A percentile compares a stretch with the other conserved stretches of the same genome.
Evolutionary conservation across 2,797 vertebrate species (phyloP).

Genomic region (Danionella dracula): DNA sequence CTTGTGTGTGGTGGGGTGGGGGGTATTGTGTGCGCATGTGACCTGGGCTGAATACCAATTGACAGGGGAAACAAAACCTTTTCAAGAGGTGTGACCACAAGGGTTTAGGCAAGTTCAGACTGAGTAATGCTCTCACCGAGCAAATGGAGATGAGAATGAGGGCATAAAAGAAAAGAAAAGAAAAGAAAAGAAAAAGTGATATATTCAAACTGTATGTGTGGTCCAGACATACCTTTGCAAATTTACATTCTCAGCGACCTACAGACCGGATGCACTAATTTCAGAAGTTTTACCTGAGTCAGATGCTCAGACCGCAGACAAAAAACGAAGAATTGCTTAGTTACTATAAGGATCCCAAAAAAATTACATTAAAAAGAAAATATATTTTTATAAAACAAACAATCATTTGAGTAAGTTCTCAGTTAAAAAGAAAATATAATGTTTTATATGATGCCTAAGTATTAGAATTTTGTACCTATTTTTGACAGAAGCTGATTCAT

Average conservation of each 20-base stretch:
- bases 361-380: too few relatives aligned
- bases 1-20: slow-evolving; percentile 52
- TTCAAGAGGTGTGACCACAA: slow-evolving; percentile 99
- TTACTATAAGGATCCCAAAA: too few relatives aligned
- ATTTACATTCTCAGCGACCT: slow-evolving; percentile 41
- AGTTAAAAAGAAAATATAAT: too few relatives aligned
- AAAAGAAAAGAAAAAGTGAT: slow-evolving; percentile 66
- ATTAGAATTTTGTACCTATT: too few relatives aligned
- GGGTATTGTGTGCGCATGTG: slow-evolving; percentile 67
- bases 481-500: too few relatives aligned
- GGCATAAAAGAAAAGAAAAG: slow-evolving; percentile 63
- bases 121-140: slow-evolving; percentile 95
- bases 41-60: slow-evolving; percentile 99
- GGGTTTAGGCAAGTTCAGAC: slow-evolving; percentile 99
- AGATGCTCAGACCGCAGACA: too few relatives aligned
- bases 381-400: too few relatives aligned
- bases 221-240: slow-evolving; percentile 90
- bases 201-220: slow-evolving; percentile 93
- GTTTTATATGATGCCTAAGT: too few relatives aligned
- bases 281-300: too few relatives aligned
- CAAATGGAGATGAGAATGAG: slow-evolving; percentile 69
- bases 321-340: too few relatives aligned
- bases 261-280: neutral
- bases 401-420: too few relatives aligned
- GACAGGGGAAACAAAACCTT: slow-evolving; percentile 99